These are phyloP conservation scores for Barnardius zonarius DNA, from an alignment of 2,113 vertebrate genomes.

Conservation along the genomic window DNA sequence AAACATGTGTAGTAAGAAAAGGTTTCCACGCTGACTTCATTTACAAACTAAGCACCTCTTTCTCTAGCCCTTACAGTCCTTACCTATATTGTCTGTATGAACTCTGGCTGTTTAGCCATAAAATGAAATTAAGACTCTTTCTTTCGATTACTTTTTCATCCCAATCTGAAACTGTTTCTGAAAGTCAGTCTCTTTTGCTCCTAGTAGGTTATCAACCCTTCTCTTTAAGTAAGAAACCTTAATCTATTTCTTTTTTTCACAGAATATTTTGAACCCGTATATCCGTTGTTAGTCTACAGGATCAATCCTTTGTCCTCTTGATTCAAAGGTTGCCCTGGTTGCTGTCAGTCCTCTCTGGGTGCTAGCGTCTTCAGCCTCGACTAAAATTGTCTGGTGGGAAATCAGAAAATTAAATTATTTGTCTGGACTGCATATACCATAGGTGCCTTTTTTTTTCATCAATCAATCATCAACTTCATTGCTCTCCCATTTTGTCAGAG, in stretches of 20 bases:
- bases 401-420: not conserved
- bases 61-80: not conserved
- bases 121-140: not conserved
- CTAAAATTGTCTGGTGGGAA: not conserved
- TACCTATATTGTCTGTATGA: not conserved
- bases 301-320: not conserved
- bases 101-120: not conserved
- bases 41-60: constrained; percentile 24
- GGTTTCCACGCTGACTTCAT: not conserved
- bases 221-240: not conserved
- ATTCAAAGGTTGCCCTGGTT: not conserved
- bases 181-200: not conserved
- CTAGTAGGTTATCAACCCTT: not conserved
- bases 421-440: not conserved
- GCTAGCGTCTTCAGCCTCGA: not conserved
- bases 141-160: not conserved
- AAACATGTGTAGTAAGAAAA: not conserved
- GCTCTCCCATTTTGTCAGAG: not conserved
- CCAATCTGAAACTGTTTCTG: not conserved
- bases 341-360: not conserved
- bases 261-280: not conserved
- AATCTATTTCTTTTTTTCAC: not conserved
- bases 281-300: not conserved
- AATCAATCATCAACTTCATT: not conserved
- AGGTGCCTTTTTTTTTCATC: not conserved